Evolutionary conservation across 2,113 vertebrate species (phyloP).

Genomic region (Ptychochromis oligacanthus): DNA sequence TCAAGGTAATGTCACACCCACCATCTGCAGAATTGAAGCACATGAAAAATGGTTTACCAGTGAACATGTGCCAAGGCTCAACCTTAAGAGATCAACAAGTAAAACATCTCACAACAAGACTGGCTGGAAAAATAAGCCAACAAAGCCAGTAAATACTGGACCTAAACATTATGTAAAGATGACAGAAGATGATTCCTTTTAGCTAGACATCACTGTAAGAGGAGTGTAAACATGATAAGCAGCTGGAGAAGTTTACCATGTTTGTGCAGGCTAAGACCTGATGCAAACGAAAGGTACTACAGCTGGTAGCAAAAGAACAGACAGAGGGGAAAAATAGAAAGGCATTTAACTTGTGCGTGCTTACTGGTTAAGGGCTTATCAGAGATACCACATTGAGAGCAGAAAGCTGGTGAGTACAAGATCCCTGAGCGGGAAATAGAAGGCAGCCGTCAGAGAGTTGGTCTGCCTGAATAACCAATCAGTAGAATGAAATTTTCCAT

Average conservation of each 20-base stretch:
- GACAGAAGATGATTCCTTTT: neutral
- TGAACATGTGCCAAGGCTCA: neutral
- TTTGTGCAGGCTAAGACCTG: neutral
- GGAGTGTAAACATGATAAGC: neutral
- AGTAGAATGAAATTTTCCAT: neutral
- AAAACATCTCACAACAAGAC: neutral
- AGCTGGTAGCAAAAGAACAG: neutral
- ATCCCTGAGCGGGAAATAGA: constrained; percentile 24
- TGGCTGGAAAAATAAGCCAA: neutral
- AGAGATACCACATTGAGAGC: constrained; percentile 52
- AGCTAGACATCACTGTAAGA: neutral
- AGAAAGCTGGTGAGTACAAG: constrained; percentile 10
- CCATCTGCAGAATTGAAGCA: neutral
- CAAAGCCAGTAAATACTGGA: neutral
- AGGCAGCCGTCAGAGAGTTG: constrained; percentile 5
- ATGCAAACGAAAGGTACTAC: neutral
- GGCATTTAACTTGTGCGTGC: neutral
- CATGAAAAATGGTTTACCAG: neutral
- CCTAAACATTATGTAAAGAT: neutral
- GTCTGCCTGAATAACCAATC: neutral
- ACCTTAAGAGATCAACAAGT: neutral
- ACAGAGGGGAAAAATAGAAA: neutral
- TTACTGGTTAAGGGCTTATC: constrained; percentile 42
- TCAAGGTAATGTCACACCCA: neutral
- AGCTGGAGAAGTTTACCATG: neutral